Percentiles rank a stretch among this genome's conserved stretches.
Evolutionary conservation across 2,797 vertebrate species (phyloP).

Genomic region (Corythornis leucogaster): DNA sequence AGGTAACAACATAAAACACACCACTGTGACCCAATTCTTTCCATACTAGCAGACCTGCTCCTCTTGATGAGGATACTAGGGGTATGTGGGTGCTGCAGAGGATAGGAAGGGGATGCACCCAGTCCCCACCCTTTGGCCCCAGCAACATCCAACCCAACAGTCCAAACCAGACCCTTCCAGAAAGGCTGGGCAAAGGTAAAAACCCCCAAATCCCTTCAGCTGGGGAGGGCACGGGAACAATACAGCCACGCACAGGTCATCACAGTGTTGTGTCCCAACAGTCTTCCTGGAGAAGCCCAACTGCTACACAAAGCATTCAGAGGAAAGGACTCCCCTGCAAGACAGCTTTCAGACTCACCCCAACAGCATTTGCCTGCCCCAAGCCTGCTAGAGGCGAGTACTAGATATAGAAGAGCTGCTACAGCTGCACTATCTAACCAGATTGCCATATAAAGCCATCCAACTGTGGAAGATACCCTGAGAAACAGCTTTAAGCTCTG

Average conservation of each 20-base stretch:
- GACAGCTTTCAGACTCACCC: background rate
- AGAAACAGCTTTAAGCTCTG: background rate
- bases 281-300: background rate
- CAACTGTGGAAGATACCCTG: background rate
- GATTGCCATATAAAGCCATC: background rate
- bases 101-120: fast-evolving
- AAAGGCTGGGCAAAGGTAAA: background rate
- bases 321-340: background rate
- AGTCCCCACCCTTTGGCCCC: too few species aligned
- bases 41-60: background rate
- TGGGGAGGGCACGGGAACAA: background rate
- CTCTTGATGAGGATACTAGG: background rate
- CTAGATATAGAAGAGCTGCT: background rate
- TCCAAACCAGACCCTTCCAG: background rate
- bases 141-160: background rate
- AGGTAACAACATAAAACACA: slow-evolving; percentile 40
- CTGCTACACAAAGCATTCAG: background rate
- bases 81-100: fast-evolving
- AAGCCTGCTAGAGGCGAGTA: background rate
- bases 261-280: fast-evolving
- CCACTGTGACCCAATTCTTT: background rate
- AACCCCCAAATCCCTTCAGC: fast-evolving
- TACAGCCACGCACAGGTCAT: background rate
- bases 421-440: background rate
- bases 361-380: background rate